These are phyloP conservation scores for Drosophila kohkoa DNA, from an alignment of 1,140 invertebrate genomes.

Conservation along the genomic window DNA sequence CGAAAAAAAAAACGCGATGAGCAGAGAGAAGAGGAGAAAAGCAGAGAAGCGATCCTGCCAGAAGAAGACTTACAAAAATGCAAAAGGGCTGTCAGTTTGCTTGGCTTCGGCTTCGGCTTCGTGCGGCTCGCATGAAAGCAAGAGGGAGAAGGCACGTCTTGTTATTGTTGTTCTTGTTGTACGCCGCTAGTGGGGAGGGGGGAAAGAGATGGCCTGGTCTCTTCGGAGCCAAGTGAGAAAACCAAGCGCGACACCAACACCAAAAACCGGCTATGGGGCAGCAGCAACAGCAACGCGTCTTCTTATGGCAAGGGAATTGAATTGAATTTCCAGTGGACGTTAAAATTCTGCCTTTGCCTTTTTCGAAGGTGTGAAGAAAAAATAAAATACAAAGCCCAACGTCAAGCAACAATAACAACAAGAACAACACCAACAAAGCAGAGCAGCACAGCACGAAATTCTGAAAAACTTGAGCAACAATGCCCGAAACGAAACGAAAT, in stretches of 20 bases:
- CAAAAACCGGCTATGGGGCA: conserved; percentile 71
- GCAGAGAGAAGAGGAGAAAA: conserved; percentile 21
- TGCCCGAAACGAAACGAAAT: conserved; percentile 57
- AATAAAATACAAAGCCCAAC: conserved; percentile 74
- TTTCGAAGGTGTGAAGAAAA: conserved; percentile 79
- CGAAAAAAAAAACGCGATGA: background rate
- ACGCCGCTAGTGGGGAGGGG: background rate
- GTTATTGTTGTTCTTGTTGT: too few species aligned
- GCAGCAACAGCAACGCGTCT: background rate
- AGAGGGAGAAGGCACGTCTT: background rate
- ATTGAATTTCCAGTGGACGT: conserved; percentile 81
- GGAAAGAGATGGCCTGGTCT: conserved; percentile 5
- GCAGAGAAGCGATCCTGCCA: conserved; percentile 66
- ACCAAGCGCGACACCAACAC: conserved; percentile 81
- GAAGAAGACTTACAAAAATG: conserved; percentile 53
- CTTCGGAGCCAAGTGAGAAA: conserved; percentile 74
- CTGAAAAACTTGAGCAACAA: conserved; percentile 68
- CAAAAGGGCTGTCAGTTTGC: conserved; percentile 44
- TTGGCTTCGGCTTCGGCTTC: background rate
- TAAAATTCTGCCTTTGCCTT: conserved; percentile 76
- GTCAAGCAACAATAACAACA: conserved; percentile 33
- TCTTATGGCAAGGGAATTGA: conserved; percentile 70
- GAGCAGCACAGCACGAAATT: conserved; percentile 71
- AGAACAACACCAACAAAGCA: conserved; percentile 32
- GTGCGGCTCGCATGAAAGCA: background rate